Evolutionary conservation across 1,140 invertebrate species (phyloP), one percentile per base, ranked within the genome.

Genomic region (Halesus radiatus): DNA sequence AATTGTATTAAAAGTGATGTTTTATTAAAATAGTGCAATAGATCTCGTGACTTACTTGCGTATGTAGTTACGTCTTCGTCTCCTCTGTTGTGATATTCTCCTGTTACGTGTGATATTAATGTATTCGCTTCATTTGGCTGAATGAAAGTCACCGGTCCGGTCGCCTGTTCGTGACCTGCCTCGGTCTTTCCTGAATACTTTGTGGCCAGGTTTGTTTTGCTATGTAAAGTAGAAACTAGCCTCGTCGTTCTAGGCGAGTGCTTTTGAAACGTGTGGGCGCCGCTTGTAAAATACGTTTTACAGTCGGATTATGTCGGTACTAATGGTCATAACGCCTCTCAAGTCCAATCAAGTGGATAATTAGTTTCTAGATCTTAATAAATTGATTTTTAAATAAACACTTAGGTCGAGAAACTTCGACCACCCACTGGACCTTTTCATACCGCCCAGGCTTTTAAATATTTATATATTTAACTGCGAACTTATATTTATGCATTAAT

Each of bases 131-230:
- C 50, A 73, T 73, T 73, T 53, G 50, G 26, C 52, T 58, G 54
- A 75, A 72, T 13, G 72, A 75, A 75, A 75, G 72, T 58, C 54
- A 58, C 72, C 72, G 23, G 23, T n/a, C 72, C 54, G 18, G 72
- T 75, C 68, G n/a, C 18, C 72, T 20, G 54, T 75, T 72, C 72
- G 54, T 75, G 72, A 75, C 53, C 72, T 23, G 72, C 72, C 53
- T 52, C 68, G 37, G 15, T 75, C 70, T 74, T 74, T 23, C 52
- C 15, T 32, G 6, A 26, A 52, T 50, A 29, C 50, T 56, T 22
- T 15, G 66, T 20, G 18, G 15, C 7, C 66, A 18, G 66, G 66
- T 52, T 70, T 52, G 45, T 23, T 23, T 50, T 29, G 66, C n/a
- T 37, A n/a, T 68, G 32, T 22, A n/a, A 23, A 72, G 66, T n/a